Evolutionary conservation across 1,140 invertebrate genomes (phyloP).

Genomic region (Temnothorax nylanderi): DNA sequence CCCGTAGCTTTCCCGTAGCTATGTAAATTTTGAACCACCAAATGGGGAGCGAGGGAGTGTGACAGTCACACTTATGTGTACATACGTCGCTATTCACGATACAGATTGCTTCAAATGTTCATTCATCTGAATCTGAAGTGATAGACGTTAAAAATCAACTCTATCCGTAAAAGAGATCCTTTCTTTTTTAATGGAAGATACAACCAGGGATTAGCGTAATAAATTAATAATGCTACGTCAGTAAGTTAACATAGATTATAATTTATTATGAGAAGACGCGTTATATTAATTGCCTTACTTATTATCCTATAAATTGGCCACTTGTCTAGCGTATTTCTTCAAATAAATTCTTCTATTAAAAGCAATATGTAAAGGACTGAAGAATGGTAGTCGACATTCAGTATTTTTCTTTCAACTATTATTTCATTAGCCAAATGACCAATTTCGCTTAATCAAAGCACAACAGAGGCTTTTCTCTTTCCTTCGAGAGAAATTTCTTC

Average conservation of each 20-base stretch:
- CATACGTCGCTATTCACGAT: not conserved
- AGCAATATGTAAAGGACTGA: not conserved
- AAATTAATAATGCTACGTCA: not conserved
- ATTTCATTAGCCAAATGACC: not conserved
- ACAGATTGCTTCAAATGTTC: constrained; percentile 10
- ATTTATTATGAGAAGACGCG: not conserved
- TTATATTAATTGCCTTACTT: not conserved
- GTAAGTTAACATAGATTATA: not conserved
- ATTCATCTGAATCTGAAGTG: not conserved
- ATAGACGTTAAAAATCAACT: not conserved
- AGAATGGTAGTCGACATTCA: not conserved
- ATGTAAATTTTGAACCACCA: constrained; percentile 33
- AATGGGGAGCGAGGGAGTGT: not conserved
- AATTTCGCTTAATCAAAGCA: constrained; percentile 9
- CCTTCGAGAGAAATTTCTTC: not conserved
- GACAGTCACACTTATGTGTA: not conserved
- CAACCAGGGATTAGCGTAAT: not conserved
- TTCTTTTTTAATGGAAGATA: not conserved
- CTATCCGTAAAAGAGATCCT: not conserved
- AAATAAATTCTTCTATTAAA: not conserved
- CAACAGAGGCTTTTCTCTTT: not conserved
- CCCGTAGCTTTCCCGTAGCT: not conserved
- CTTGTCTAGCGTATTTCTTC: not conserved
- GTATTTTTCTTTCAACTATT: not conserved
- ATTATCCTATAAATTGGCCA: not conserved